A percentile compares a stretch with the other conserved stretches of the same genome.
phyloP scores from a whole-genome alignment of 2,888 invertebrate genomes.

The Tetramorium bicarinatum region DNA sequence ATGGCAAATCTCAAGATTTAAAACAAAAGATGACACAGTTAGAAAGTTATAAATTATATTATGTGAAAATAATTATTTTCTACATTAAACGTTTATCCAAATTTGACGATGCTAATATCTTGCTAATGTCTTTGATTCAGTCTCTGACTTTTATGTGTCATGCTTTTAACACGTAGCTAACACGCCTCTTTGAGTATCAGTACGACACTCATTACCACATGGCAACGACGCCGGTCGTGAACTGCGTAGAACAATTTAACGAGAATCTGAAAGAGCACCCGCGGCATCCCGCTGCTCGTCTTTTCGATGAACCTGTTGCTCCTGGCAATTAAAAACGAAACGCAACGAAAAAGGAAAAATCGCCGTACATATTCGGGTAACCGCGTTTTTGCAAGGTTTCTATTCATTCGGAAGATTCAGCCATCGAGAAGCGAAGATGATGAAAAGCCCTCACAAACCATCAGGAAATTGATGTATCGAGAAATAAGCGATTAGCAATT shows the following conservation, averaged over 20 bases:
- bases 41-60: background rate
- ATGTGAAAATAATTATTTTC: background rate
- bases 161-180: background rate
- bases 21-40: too few species aligned
- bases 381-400: slow-evolving; percentile 64
- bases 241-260: slow-evolving; percentile 42
- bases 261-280: slow-evolving; percentile 43
- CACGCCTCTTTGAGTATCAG: background rate
- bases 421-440: slow-evolving; percentile 52
- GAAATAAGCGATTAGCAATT: background rate
- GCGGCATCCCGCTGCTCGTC: slow-evolving; percentile 28
- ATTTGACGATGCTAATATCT: background rate
- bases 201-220: slow-evolving; percentile 13
- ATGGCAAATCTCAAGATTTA: background rate
- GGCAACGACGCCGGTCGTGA: slow-evolving; percentile 17
- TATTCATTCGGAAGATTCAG: slow-evolving; percentile 44
- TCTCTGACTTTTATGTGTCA: background rate
- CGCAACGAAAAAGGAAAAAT: slow-evolving; percentile 36
- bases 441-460: background rate
- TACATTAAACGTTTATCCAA: background rate
- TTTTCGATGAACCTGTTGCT: slow-evolving; percentile 74
- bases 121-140: background rate
- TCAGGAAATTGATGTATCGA: background rate
- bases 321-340: slow-evolving; percentile 71
- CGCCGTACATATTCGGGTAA: slow-evolving; percentile 57